Conservation (phyloP, 2,797 vertebrate genomes). For the Urophycis tenuis region DNA sequence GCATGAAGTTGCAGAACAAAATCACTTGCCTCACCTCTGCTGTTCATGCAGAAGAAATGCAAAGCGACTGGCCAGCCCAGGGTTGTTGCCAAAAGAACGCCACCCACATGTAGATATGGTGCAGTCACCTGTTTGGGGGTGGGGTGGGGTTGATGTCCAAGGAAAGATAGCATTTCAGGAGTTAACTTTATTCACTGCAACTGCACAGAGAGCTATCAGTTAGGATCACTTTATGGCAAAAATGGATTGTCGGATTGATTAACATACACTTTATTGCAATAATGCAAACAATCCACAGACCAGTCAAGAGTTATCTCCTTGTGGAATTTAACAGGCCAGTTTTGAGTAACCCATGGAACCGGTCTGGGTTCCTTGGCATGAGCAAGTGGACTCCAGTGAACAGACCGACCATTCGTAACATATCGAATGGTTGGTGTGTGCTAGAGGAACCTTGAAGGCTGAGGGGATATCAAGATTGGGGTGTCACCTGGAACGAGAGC, state of each 20-base stretch:
- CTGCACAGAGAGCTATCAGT: neutral
- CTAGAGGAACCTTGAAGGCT: neutral
- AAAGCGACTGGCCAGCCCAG: slow-evolving; percentile 83
- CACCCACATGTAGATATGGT: slow-evolving; percentile 81
- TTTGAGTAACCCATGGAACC: neutral
- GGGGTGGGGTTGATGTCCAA: neutral
- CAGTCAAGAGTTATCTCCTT: neutral
- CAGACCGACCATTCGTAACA: neutral
- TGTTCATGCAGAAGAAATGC: slow-evolving; percentile 78
- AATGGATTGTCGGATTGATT: neutral
- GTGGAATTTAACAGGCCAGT: neutral
- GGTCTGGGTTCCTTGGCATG: neutral
- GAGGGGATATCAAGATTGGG: neutral
- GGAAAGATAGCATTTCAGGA: neutral
- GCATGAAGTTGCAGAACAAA: neutral
- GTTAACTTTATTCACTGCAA: neutral
- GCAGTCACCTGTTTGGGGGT: slow-evolving; percentile 75
- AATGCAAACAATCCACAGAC: neutral
- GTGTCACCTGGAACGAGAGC: slow-evolving; percentile 80
- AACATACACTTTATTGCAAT: neutral
- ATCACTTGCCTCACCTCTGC: slow-evolving; percentile 66
- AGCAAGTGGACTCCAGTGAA: neutral
- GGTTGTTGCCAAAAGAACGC: slow-evolving; percentile 74
- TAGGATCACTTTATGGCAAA: neutral
- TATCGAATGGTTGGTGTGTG: neutral